Conservation (phyloP, 1,140 invertebrate species). For the Drosophila sechellia region DNA sequence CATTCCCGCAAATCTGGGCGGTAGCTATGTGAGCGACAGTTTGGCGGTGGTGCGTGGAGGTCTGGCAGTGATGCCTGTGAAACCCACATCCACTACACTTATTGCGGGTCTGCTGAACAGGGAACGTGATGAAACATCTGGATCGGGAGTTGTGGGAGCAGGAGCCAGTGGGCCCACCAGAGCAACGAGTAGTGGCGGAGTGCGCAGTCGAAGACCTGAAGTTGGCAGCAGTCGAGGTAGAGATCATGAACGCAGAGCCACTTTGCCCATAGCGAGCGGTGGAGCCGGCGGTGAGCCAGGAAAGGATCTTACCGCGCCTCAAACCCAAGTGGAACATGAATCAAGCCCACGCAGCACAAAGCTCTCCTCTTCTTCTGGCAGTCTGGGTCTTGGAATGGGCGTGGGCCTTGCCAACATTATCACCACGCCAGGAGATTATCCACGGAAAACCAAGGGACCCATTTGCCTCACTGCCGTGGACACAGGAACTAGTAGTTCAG, state of each 20-base stretch:
- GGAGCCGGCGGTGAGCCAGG: neutral
- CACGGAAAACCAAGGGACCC: constrained; percentile 78
- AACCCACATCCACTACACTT: constrained; percentile 77
- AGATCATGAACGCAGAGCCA: constrained; percentile 74
- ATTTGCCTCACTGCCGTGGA: constrained; percentile 67
- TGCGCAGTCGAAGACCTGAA: constrained; percentile 34
- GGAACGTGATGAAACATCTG: constrained; percentile 63
- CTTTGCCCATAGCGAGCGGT: constrained; percentile 70
- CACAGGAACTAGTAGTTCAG: neutral
- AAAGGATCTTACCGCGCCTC: constrained; percentile 35
- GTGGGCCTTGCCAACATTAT: constrained; percentile 72
- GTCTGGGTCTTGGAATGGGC: constrained; percentile 62
- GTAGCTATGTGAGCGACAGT: constrained; percentile 79
- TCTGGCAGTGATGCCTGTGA: constrained; percentile 73
- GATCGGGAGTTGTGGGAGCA: neutral
- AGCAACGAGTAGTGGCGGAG: constrained; percentile 40
- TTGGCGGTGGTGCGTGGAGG: constrained; percentile 72
- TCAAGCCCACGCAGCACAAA: constrained; percentile 68
- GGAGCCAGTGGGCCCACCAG: constrained; percentile 20
- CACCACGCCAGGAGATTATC: constrained; percentile 79
- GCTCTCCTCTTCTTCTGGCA: constrained; percentile 75
- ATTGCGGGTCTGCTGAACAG: constrained; percentile 80
- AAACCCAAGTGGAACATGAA: constrained; percentile 45
- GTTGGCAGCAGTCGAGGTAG: constrained; percentile 26
- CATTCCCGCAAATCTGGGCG: constrained; percentile 46